Evolutionary conservation across 2,113 vertebrate genomes (phyloP), one percentile per base, ranked within the genome.

Genomic region (Thryonomys swinderianus): DNA sequence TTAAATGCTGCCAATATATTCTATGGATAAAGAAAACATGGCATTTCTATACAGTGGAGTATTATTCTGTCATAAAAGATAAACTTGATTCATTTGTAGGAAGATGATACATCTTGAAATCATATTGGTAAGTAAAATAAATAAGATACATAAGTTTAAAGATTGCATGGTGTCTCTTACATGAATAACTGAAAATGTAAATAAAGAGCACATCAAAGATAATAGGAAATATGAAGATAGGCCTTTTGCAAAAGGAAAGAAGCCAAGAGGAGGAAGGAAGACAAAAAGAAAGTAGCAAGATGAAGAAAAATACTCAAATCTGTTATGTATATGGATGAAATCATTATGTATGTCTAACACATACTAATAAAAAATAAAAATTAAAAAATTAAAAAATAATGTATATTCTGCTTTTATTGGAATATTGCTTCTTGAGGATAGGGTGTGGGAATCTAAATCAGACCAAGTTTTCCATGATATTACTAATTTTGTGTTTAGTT

Each of bases 401-500:
- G 48, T 80, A 57, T 27, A 37, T 81, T 59, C n/a, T 57, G n/a
- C n/a, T 34, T 37, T 21, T 80, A 16, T 4, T 66, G 23, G 32
- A n/a, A 6, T 10, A 51, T 16, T n/a, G 37, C 59, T 79, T 27
- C 34, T 1, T 32, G 62, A 18, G 21, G 71, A 25, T 13, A 37
- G 21, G 73, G 20, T 78, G 32, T 82, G 10, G 40, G 11, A 62
- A 5, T 79, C n/a, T 88, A 8, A 82, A 42, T 84, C 21, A 84
- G 10, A 88, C 16, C 27, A 45, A 57, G 8, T 92, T 51, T 94
- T 53, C 14, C 91, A 64, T 0, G 48, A 12, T 11, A 66, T 17
- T 59, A 67, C 48, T 73, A 64, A 80, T 80, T 92, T 74, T 81
- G 40, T 89, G n/a, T 66, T 34, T 37, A 79, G 37, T 85, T 92